Conservation (phyloP, 2,113 vertebrate species). For the Abramis brama region DNA sequence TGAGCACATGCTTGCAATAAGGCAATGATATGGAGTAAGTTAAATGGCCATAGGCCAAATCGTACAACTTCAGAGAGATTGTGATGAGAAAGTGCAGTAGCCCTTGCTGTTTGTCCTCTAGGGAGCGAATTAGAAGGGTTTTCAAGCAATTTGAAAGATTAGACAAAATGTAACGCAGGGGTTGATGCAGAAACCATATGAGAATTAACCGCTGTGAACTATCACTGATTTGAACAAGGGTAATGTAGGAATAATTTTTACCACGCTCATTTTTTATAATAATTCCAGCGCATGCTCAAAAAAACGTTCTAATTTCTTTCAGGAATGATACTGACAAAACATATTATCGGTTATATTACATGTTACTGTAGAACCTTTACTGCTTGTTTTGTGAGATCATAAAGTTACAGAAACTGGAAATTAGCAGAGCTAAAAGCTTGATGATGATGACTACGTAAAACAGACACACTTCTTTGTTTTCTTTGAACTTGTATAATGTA, state of each 20-base stretch:
- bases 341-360: background rate
- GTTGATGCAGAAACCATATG: constrained; percentile 17
- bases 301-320: background rate
- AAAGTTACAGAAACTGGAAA: background rate
- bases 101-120: background rate
- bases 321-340: background rate
- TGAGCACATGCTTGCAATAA: constrained; percentile 52
- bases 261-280: background rate
- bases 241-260: background rate
- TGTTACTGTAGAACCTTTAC: background rate
- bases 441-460: background rate
- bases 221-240: background rate
- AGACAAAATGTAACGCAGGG: constrained; percentile 37
- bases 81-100: constrained; percentile 51
- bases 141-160: constrained; percentile 40
- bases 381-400: constrained; percentile 2
- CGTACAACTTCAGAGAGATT: constrained; percentile 39
- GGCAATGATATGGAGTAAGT: constrained; percentile 41
- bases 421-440: background rate
- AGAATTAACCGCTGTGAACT: constrained; percentile 19
- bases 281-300: background rate
- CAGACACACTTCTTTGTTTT: constrained; percentile 4
- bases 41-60: constrained; percentile 46
- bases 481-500: background rate
- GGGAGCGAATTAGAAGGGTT: constrained; percentile 39